Evolutionary conservation across 2,113 vertebrate species (phyloP), one percentile per base, ranked within the genome.

Genomic region (Zosterops japonicus): DNA sequence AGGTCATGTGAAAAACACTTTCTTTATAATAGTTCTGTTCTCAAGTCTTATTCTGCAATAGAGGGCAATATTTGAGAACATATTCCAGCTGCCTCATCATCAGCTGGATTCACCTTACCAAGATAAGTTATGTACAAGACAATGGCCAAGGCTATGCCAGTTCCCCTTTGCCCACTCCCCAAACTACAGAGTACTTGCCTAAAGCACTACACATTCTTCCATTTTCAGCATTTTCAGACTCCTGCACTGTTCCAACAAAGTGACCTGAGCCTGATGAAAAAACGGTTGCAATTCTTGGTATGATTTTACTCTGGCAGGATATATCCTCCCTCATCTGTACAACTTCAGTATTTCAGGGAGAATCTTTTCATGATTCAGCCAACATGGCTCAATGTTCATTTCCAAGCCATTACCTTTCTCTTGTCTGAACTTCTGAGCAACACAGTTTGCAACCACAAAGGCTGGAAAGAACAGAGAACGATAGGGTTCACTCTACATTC

Each of bases 1-100:
- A 78, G 78, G 76, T 83, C 93, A 85, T 47, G 49, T 88, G 95
- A 95, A 97, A 95, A 53, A 93, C 70, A 63, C 57, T 76, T 41
- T 44, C 87, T 56, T 83, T 53, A 36, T 36, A 84, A 47, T n/a
- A 93, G 3, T 81, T 52, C 68, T 68, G 57, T 61, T 90, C 61
- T 76, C 67, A 41, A 42, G 24, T 59, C 50, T 61, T 65, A 76
- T n/a, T 85, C 52, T 64, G 61, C 79, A 89, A 71, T 8, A 74
- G 60, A 93, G 10, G 5, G 11, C 35, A 93, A 21, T 55, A 83
- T 55, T 50, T 89, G 47, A 86, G 41, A 86, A 87, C 2, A 4
- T 71, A 69, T 81, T 86, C 56, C 90, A 92, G 56, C 46, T 78
- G 55, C 41, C 76, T 71, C 31, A 36, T 60, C 74, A 89, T 82